Percentiles rank a stretch among this genome's conserved stretches.
phyloP scores from a whole-genome alignment of 2,888 invertebrate species.

The Limnephilus marmoratus region DNA sequence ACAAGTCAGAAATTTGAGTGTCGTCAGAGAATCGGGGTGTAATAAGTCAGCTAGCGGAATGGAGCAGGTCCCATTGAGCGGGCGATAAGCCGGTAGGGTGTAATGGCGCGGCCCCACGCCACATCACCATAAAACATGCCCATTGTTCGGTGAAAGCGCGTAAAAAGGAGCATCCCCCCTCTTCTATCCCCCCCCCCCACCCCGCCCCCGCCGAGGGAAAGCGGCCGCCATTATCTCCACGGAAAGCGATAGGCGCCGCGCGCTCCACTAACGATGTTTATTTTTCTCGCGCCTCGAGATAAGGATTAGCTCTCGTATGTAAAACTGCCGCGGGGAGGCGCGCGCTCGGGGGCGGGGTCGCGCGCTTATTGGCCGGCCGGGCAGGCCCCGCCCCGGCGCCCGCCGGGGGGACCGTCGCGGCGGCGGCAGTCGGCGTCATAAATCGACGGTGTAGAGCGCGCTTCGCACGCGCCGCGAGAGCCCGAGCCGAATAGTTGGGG shows the following conservation, averaged over 20 bases:
- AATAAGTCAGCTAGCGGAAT: conserved; percentile 57
- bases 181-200: background rate
- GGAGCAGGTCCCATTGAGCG: conserved; percentile 53
- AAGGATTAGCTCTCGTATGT: conserved; percentile 75
- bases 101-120: conserved; percentile 60
- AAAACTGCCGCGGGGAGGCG: conserved; percentile 51
- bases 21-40: conserved; percentile 21
- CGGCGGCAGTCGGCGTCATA: conserved; percentile 62
- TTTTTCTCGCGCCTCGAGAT: conserved; percentile 74
- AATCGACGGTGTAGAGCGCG: conserved; percentile 40
- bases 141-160: conserved; percentile 56
- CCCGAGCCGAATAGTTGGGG: conserved; percentile 70
- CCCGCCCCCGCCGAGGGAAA: conserved; percentile 70
- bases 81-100: conserved; percentile 60
- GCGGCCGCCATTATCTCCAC: conserved; percentile 76
- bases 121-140: conserved; percentile 62
- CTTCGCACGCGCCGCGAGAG: conserved; percentile 68
- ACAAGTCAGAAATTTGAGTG: conserved; percentile 34
- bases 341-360: conserved; percentile 70
- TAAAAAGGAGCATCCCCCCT: conserved; percentile 64
- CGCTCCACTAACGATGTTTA: conserved; percentile 74
- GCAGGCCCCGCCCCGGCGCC: conserved; percentile 65
- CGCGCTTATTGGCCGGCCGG: conserved; percentile 67
- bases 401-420: conserved; percentile 67
- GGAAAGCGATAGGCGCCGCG: conserved; percentile 66